Base-by-base conservation (phyloP, 2,888 invertebrate species). In the Tiphia femorata region DNA sequence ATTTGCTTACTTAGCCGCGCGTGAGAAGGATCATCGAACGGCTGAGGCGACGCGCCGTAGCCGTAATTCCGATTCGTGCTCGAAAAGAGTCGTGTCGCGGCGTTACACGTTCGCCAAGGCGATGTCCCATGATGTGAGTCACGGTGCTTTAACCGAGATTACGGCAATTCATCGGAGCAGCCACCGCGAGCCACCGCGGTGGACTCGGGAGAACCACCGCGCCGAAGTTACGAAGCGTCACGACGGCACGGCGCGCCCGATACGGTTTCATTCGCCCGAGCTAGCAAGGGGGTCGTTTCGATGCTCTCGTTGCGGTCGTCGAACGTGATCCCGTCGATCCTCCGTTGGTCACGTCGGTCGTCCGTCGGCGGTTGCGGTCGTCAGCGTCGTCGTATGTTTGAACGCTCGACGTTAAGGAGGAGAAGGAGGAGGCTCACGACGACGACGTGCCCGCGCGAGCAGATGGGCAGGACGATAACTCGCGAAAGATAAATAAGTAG, bases 121-220 rank as follows among this genome's bases (percentile, higher is more conserved):
- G 58, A 62, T 60, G 61, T 63, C 46, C 56, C 50, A 44, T 54
- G 63, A 56, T 48, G 47, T 56, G 57, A 71, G 56, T 72, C 58
- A 67, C 48, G 54, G 38, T 57, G 58, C n/a, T 57, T 72, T 62
- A 66, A 58, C 53, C 44, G 50, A 53, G 64, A 63, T 64, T 62
- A 44, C 55, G 41, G 57, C 61, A 57, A 64, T 67, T 67, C 58
- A 72, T 72, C 55, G 54, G 49, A 21, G 17, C n/a, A n/a, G n/a
- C n/a, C n/a, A n/a, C n/a, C n/a, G n/a, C n/a, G n/a, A n/a, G n/a
- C n/a, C n/a, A n/a, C 42, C 41, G 49, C 44, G 19, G 40, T 49
- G 14, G 33, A 42, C 52, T 42, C 6, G 3, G 14, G 12, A n/a
- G n/a, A n/a, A n/a, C n/a, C n/a, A n/a, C n/a, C n/a, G n/a, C n/a